Evolutionary conservation across 64 coral and sea anemone species (phyloP).

Genomic region (Porites australiensis): DNA sequence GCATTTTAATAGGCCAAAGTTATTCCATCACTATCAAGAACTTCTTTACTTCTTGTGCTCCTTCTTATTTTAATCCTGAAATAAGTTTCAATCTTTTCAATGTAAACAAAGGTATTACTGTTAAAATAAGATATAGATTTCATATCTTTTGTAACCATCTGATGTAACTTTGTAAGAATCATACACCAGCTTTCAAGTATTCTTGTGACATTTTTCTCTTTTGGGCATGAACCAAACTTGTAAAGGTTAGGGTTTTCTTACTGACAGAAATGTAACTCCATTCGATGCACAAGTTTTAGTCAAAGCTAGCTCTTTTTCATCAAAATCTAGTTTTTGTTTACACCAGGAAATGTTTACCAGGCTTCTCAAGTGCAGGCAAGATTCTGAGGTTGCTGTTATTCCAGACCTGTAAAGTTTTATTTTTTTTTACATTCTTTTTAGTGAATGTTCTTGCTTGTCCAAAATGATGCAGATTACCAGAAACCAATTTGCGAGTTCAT

Average conservation of each 20-base stretch:
- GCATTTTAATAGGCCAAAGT: neutral
- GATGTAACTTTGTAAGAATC: neutral
- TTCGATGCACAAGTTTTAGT: too few species aligned
- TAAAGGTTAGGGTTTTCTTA: neutral
- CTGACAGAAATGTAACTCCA: too few species aligned
- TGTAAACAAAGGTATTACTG: slow-evolving; percentile 29
- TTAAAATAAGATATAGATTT: neutral
- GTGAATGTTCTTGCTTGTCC: neutral
- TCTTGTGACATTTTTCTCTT: neutral
- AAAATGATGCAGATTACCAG: neutral
- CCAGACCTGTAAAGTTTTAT: too few species aligned
- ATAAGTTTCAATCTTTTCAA: neutral
- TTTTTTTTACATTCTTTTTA: neutral
- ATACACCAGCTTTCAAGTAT: too few species aligned
- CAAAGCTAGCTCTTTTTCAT: neutral
- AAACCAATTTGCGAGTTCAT: too few species aligned
- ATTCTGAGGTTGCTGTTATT: neutral
- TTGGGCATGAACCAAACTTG: neutral
- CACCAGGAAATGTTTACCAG: slow-evolving; percentile 34
- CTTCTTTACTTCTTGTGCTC: neutral
- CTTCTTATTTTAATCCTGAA: slow-evolving; percentile 6
- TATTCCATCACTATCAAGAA: neutral
- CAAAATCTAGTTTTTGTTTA: neutral
- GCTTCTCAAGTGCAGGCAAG: neutral
- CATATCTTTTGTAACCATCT: neutral